phyloP scores from a whole-genome alignment of 2,113 vertebrate species.

The Rhinoderma darwinii region DNA sequence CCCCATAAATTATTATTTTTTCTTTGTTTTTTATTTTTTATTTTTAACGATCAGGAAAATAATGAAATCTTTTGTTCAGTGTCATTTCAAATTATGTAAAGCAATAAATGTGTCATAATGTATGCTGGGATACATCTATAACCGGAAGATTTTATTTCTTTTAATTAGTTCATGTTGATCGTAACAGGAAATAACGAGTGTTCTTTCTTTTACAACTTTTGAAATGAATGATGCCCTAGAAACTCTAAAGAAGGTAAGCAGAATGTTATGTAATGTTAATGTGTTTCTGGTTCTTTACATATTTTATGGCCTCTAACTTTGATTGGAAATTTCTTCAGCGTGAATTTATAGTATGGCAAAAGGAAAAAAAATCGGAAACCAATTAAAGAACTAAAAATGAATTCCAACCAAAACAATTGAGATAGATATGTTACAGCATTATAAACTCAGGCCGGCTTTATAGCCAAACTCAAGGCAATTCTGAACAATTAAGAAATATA shows the following conservation, averaged over 20 bases:
- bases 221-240: conserved; percentile 53
- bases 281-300: conserved; percentile 42
- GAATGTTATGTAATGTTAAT: conserved; percentile 46
- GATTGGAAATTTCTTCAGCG: conserved; percentile 35
- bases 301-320: conserved; percentile 44
- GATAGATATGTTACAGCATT: not conserved
- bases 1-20: conserved; percentile 37
- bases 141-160: conserved; percentile 56
- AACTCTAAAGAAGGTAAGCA: conserved; percentile 48
- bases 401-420: not conserved
- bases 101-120: conserved; percentile 58
- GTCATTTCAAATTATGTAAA: conserved; percentile 58
- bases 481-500: not conserved
- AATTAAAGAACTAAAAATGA: conserved; percentile 21
- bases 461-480: not conserved
- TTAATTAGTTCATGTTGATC: conserved; percentile 59
- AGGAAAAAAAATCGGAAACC: conserved; percentile 7
- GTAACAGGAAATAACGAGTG: conserved; percentile 57
- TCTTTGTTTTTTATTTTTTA: conserved; percentile 2
- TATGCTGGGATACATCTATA: conserved; percentile 54
- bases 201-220: conserved; percentile 53
- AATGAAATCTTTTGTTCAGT: conserved; percentile 55
- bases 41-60: conserved; percentile 53
- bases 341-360: conserved; percentile 32
- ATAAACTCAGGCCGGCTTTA: not conserved